A percentile compares a stretch with the other conserved stretches of the same genome.
Conservation (phyloP, 2,113 vertebrate genomes). For the Eonycteris spelaea region DNA sequence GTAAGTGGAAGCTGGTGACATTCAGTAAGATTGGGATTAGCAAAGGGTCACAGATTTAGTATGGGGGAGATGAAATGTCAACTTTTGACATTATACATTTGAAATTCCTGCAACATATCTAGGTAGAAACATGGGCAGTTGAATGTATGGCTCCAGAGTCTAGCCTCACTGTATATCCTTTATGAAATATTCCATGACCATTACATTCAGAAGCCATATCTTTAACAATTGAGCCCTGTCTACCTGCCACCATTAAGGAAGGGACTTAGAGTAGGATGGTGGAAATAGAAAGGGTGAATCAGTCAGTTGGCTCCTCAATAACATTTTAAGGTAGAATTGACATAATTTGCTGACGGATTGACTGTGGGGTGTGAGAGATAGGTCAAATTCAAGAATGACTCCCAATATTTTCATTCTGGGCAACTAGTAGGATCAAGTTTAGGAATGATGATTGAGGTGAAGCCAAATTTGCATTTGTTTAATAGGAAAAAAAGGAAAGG, state of each 20-base stretch:
- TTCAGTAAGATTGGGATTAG: background rate
- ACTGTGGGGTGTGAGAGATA: background rate
- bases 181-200: background rate
- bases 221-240: background rate
- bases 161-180: background rate
- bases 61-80: background rate
- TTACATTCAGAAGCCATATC: background rate
- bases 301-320: background rate
- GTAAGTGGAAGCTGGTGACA: background rate
- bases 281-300: background rate
- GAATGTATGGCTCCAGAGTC: background rate
- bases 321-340: background rate
- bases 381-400: background rate
- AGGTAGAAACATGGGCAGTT: background rate
- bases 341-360: background rate
- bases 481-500: background rate
- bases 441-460: background rate
- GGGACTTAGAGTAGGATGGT: background rate
- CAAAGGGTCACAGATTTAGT: background rate
- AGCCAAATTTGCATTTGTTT: background rate
- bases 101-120: background rate
- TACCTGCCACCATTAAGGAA: background rate
- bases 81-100: background rate
- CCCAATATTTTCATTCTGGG: background rate
- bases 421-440: background rate